These are phyloP conservation scores for Prorops nasuta DNA, from an alignment of 1,140 invertebrate genomes.

Conservation along the genomic window DNA sequence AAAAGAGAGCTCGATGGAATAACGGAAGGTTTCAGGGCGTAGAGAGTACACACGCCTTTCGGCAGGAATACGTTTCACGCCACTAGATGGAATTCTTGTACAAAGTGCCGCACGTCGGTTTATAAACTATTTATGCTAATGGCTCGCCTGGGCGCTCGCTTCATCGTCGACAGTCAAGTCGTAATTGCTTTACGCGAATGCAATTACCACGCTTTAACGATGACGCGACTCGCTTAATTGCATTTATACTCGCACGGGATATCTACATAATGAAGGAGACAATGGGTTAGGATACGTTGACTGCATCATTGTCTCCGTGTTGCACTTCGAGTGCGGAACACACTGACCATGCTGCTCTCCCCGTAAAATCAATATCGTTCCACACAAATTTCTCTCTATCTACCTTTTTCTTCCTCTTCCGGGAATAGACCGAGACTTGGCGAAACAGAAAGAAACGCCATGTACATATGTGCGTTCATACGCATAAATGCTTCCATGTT, in stretches of 20 bases:
- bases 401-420: no score
- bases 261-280: slow-evolving; percentile 23
- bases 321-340: no score
- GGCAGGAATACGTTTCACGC: slow-evolving; percentile 24
- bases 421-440: no score
- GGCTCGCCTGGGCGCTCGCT: slow-evolving; percentile 14
- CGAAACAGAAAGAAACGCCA: no score
- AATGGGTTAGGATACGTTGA: no score
- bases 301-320: no score
- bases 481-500: no score
- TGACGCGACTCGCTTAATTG: slow-evolving; percentile 33
- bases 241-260: slow-evolving; percentile 27
- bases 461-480: no score
- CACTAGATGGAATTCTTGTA: slow-evolving; percentile 18
- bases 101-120: slow-evolving; percentile 15
- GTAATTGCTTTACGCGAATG: slow-evolving; percentile 21
- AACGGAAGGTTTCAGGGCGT: slow-evolving; percentile 7
- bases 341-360: no score
- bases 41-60: slow-evolving; percentile 18
- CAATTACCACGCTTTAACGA: slow-evolving; percentile 21
- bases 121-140: slow-evolving; percentile 21
- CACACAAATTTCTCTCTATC: no score
- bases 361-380: no score
- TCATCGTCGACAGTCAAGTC: slow-evolving; percentile 19
- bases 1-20: no score